Percentiles rank a stretch among this genome's conserved stretches.
phyloP scores from a whole-genome alignment of 2,888 invertebrate genomes.

The Chalcosyrphus nemorum region DNA sequence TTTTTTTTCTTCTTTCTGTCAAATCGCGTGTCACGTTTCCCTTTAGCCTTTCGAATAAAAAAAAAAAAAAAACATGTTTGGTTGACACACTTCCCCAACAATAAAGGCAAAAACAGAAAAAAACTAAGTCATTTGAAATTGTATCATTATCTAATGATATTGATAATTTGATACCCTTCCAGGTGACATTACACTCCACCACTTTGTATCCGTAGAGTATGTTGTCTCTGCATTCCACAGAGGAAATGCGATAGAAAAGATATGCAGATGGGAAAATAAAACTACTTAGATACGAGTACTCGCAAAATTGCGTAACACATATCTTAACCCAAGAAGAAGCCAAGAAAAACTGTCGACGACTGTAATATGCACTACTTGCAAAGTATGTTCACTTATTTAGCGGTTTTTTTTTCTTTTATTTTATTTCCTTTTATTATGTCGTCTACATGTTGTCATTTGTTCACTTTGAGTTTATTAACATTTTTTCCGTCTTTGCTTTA shows the following conservation, averaged over 20 bases:
- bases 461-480: neutral
- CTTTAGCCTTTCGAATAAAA: conserved; percentile 1
- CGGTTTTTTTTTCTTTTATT: neutral
- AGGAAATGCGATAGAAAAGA: neutral
- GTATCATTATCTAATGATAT: conserved; percentile 18
- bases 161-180: conserved; percentile 26
- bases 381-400: conserved; percentile 1
- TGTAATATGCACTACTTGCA: neutral
- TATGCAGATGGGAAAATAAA: neutral
- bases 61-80: conserved; percentile 9
- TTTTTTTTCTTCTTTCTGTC: too few species aligned
- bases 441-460: neutral
- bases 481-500: too few species aligned
- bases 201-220: neutral
- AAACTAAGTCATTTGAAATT: conserved; percentile 2
- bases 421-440: conserved; percentile 5
- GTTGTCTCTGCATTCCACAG: conserved; percentile 6
- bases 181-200: conserved; percentile 12
- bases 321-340: neutral
- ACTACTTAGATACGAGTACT: neutral
- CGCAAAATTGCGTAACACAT: conserved; percentile 13
- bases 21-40: conserved; percentile 9
- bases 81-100: conserved; percentile 1
- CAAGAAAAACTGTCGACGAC: neutral
- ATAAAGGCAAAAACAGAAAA: neutral